Evolutionary conservation across 2,113 vertebrate species (phyloP), one percentile per base, ranked within the genome.

Genomic region (Prunella fulvescens): DNA sequence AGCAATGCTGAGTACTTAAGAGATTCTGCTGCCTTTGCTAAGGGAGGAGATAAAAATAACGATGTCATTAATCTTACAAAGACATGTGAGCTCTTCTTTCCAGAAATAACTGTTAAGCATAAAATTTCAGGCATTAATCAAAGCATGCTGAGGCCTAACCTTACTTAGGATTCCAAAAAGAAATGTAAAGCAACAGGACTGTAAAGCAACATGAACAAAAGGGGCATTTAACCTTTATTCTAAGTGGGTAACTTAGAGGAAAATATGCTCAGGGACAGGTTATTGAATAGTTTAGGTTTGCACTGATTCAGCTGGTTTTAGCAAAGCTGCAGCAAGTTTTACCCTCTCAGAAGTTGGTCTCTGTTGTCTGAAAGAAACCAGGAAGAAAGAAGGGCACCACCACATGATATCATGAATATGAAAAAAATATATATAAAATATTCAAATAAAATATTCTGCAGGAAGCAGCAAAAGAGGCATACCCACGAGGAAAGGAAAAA

Each of bases 31-130:
- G 86, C 50, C 89, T 94, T 80, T 90, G 78, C 93, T 90, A 69
- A 78, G 67, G 74, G 73, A 95, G 61, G 56, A 56, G 84, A 86
- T 72, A 96, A 95, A 95, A 96, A 95, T 94, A 96, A 90, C 28
- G 0, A 58, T 39, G 47, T 51, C 81, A 80, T 90, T 94, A 88
- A 77, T 93, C 90, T 93, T 51, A 77, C 67, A 80, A 57, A 89
- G 92, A 90, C 74, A 69, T 15, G 25, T 50, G 71, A 95, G 90
- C 1, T 0, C 71, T 85, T 92, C 74, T 88, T 91, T 91, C 89
- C 93, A 96, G 92, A 94, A 95, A 94, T 94, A 96, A 94, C 81
- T 50, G 35, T 44, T 60, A 86, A 76, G 85, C 67, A 90, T 94
- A 86, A 95, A 86, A 92, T 94, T 88, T 90, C 79, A 86, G 56